These are phyloP conservation scores for Chondrilla cf. caribensis DNA, from an alignment of 37 sponge, comb jelly and placozoan species.

Conservation along the genomic window DNA sequence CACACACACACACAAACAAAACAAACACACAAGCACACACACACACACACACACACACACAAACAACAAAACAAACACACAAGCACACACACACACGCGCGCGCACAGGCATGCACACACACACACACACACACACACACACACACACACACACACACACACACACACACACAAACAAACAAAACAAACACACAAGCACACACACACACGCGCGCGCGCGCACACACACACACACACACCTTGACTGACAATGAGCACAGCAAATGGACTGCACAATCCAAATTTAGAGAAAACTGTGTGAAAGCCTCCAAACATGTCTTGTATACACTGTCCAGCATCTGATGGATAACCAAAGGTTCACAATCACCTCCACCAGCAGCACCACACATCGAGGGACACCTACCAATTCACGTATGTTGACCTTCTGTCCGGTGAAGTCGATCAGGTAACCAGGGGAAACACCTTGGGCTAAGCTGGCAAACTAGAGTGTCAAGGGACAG, in stretches of 20 bases:
- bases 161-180: too few relatives aligned
- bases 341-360: too few relatives aligned
- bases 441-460: slow-evolving; percentile 49
- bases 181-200: slow-evolving; percentile 19
- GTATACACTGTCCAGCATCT: not conserved
- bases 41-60: slow-evolving; percentile 36
- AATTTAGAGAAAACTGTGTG: not conserved
- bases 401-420: slow-evolving; percentile 42
- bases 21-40: slow-evolving; percentile 25
- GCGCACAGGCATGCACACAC: not conserved
- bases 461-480: slow-evolving; percentile 30
- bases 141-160: too few relatives aligned
- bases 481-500: not conserved
- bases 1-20: too few relatives aligned
- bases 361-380: too few relatives aligned
- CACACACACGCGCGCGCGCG: not conserved
- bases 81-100: not conserved
- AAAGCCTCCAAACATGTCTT: not conserved
- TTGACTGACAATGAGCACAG: not conserved
- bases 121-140: not conserved
- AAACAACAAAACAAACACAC: too few relatives aligned
- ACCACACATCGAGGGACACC: not conserved
- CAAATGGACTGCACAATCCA: not conserved
- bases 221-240: not conserved
- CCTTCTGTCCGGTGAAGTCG: slow-evolving; percentile 27